phyloP scores from a whole-genome alignment of 2,888 invertebrate species.

The Myathropa florea region DNA sequence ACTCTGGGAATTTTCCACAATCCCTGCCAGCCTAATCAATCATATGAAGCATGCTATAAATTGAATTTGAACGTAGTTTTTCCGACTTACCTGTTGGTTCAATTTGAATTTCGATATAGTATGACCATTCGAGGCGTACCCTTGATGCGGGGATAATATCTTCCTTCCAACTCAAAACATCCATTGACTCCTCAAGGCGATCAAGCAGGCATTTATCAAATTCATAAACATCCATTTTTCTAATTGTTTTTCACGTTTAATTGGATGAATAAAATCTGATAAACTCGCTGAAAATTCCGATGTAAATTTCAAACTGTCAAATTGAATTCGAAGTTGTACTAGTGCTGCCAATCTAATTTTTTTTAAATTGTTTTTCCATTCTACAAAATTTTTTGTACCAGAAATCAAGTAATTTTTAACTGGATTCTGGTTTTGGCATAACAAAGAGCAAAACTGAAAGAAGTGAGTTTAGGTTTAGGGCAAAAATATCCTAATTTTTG shows the following conservation, averaged over 20 bases:
- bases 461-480: too few species aligned
- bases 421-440: too few species aligned
- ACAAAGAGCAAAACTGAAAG: too few species aligned
- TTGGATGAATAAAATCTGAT: background rate
- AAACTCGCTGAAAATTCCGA: background rate
- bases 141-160: constrained; percentile 81
- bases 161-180: constrained; percentile 81
- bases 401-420: too few species aligned
- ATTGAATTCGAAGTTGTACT: constrained; percentile 40
- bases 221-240: constrained; percentile 82
- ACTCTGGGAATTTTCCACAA: constrained; percentile 84
- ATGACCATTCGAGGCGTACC: constrained; percentile 83
- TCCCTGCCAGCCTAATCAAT: constrained; percentile 83
- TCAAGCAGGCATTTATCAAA: constrained; percentile 83
- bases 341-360: background rate
- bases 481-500: too few species aligned
- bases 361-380: too few species aligned
- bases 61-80: background rate
- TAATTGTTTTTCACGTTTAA: background rate
- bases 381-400: too few species aligned
- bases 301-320: constrained; percentile 49
- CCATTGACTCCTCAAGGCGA: constrained; percentile 82
- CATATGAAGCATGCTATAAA: background rate
- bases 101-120: constrained; percentile 82
- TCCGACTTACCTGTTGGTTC: constrained; percentile 80